Evolutionary conservation across 2,888 invertebrate genomes (phyloP), one percentile per base, ranked within the genome.

Genomic region (Rutpela maculata): DNA sequence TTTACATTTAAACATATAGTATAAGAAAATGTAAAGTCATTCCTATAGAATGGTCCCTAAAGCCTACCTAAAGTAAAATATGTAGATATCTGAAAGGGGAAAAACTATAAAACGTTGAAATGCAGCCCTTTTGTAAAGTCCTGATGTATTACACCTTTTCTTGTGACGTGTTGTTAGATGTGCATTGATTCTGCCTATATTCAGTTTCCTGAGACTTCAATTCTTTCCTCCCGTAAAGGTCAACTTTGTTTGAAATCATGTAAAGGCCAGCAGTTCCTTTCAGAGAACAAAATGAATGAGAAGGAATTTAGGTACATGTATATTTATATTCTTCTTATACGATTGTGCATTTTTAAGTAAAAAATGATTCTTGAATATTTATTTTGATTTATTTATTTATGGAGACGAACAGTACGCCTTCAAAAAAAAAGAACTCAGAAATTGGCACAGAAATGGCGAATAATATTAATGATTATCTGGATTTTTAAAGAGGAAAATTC

Each of bases 131-230:
- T 50, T 50, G 50, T 50, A 50, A 67, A 19, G 31, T 56, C 55
- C 12, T 67, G 67, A 67, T 67, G 56, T 67, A 66, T 63, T 35
- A 63, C 31, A 50, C 50, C 26, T 55, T 55, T 67, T 67, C 55
- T 26, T 26, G 55, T 50, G 22, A 50, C 66, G 19, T 43, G 18
- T 43, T 35, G 50, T 22, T 66, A 55, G 55, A 67, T 55, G 26
- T 67, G 55, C 67, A 56, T 67, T 38, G 67, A 67, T 67, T 56
- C n/a, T 56, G 26, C 67, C 19, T 67, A 67, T 19, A 59, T 59
- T 19, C 59, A 59, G 59, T 59, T 59, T 59, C 59, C 11, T 59
- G 19, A 59, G 22, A 59, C 5, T 50, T 50, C 50, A 50, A 12
- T 50, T 50, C 50, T 50, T 50, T n/a, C 50, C 50, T 50, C 15